Percentiles rank a stretch among this genome's conserved stretches.
Conservation (phyloP, 2,888 invertebrate genomes). For the Aporophyla nigra region DNA sequence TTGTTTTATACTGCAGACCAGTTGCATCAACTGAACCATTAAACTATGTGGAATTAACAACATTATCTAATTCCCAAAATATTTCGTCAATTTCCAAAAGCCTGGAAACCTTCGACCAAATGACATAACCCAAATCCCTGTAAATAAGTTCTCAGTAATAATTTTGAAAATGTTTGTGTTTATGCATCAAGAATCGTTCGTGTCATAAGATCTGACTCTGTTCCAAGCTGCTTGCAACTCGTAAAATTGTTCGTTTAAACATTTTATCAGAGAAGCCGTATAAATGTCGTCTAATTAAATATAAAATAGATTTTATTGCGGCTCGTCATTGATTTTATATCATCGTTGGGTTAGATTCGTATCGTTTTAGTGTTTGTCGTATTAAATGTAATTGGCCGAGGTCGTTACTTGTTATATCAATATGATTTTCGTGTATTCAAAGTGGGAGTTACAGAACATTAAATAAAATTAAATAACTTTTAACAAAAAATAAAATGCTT, state of each 20-base stretch:
- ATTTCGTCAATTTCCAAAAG: slow-evolving; percentile 9
- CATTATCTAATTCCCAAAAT: slow-evolving; percentile 8
- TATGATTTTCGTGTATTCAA: neutral
- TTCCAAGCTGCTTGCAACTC: slow-evolving; percentile 49
- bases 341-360: neutral
- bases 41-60: slow-evolving; percentile 2
- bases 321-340: slow-evolving; percentile 46
- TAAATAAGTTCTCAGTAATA: slow-evolving; percentile 37
- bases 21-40: slow-evolving; percentile 5
- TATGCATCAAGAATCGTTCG: slow-evolving; percentile 38
- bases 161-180: slow-evolving; percentile 43
- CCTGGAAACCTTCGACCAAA: slow-evolving; percentile 33
- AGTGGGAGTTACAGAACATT: neutral
- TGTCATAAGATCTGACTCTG: slow-evolving; percentile 37
- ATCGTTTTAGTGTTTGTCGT: slow-evolving; percentile 21
- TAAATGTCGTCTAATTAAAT: slow-evolving; percentile 43
- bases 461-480: neutral
- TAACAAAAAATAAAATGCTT: neutral
- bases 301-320: slow-evolving; percentile 43
- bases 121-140: slow-evolving; percentile 48
- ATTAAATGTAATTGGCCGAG: slow-evolving; percentile 33
- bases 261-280: slow-evolving; percentile 23
- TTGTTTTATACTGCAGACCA: neutral
- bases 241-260: slow-evolving; percentile 48
- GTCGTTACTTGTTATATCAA: slow-evolving; percentile 4